Percentiles rank a stretch among this genome's conserved stretches.
Conservation (phyloP, 2,888 invertebrate genomes). For the Erebia ligea region DNA sequence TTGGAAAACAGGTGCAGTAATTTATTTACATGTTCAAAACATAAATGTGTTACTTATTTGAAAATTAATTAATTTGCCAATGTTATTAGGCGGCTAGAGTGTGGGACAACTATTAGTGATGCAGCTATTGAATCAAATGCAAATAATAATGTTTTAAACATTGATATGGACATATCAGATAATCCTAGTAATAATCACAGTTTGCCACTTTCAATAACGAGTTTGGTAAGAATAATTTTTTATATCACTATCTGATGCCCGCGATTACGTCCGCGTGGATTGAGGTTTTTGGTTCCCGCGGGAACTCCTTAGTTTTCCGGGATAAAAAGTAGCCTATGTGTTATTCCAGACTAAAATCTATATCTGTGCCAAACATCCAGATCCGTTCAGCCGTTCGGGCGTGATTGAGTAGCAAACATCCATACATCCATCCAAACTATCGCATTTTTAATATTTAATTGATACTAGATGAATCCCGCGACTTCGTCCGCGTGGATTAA, state of each 20-base stretch:
- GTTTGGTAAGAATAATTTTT: conserved; percentile 6
- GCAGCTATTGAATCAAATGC: neutral
- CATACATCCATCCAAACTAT: too few species aligned
- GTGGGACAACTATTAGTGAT: neutral
- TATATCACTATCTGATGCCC: neutral
- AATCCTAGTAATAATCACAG: neutral
- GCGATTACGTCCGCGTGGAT: too few species aligned
- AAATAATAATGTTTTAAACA: neutral
- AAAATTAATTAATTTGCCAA: neutral
- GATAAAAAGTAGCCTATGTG: too few species aligned
- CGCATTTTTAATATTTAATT: too few species aligned
- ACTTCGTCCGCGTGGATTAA: too few species aligned
- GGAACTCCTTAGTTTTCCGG: too few species aligned
- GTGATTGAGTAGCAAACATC: too few species aligned
- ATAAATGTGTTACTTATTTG: neutral
- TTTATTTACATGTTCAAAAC: neutral
- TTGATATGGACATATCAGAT: neutral
- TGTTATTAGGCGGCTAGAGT: neutral
- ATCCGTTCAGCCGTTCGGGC: too few species aligned
- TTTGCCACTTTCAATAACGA: neutral
- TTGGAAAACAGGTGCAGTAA: neutral
- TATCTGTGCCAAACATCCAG: too few species aligned
- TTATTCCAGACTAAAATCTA: too few species aligned
- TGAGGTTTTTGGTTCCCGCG: too few species aligned
- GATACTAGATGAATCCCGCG: too few species aligned